Conservation (phyloP, 2,888 invertebrate species). For the Aspidapion aeneum region DNA sequence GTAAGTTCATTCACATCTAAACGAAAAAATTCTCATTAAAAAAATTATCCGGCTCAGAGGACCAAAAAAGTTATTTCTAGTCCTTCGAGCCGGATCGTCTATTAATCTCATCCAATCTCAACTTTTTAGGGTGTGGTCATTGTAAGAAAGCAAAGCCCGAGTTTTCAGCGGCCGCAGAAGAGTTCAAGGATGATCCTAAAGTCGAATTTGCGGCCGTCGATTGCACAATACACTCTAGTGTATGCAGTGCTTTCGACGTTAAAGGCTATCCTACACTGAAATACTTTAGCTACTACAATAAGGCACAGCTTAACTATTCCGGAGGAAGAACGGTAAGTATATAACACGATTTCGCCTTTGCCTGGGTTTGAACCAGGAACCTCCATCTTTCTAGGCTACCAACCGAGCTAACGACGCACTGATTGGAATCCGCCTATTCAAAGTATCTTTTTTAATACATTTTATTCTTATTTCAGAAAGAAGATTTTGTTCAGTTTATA, state of each 20-base stretch:
- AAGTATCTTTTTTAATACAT: too few relatives aligned
- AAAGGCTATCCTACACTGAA: constrained; percentile 84
- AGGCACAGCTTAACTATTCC: constrained; percentile 62
- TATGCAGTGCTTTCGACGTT: constrained; percentile 70
- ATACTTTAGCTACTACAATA: constrained; percentile 81
- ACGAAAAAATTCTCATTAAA: not conserved
- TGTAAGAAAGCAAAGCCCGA: constrained; percentile 87
- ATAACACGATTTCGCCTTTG: too few relatives aligned
- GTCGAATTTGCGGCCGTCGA: constrained; percentile 81
- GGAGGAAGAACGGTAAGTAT: constrained; percentile 53
- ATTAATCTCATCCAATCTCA: too few relatives aligned
- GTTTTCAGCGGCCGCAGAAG: constrained; percentile 69
- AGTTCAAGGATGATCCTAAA: constrained; percentile 72
- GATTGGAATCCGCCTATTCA: too few relatives aligned
- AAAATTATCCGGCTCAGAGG: not conserved
- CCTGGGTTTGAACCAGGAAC: not conserved
- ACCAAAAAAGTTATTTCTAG: too few relatives aligned
- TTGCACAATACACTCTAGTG: constrained; percentile 60
- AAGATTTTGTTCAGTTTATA: constrained; percentile 66
- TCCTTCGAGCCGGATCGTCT: not conserved
- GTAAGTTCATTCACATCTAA: constrained; percentile 56
- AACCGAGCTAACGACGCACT: too few relatives aligned
- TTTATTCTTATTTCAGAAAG: constrained; percentile 56
- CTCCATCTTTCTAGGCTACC: not conserved
- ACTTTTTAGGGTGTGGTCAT: constrained; percentile 78